phyloP scores from a whole-genome alignment of 2,797 vertebrate genomes.

The Galago senegalensis region DNA sequence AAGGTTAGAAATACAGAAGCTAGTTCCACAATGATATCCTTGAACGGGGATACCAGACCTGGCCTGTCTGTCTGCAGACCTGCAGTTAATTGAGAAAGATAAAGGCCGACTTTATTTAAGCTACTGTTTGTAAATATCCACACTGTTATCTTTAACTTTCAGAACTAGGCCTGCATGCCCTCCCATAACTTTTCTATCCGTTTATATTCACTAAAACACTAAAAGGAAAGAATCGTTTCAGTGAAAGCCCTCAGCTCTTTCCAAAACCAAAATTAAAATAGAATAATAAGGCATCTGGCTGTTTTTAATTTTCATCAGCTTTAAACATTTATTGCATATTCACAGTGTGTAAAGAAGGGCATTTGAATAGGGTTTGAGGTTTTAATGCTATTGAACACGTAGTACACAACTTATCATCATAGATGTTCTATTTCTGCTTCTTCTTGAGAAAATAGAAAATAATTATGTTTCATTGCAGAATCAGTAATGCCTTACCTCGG shows the following conservation, averaged over 20 bases:
- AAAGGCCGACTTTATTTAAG: neutral
- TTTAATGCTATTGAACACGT: conserved; percentile 48
- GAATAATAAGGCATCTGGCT: neutral
- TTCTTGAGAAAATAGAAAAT: conserved; percentile 39
- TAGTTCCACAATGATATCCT: neutral
- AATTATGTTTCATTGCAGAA: conserved; percentile 1
- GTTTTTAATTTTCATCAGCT: conserved; percentile 44
- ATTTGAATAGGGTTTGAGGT: neutral
- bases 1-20: neutral
- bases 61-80: neutral
- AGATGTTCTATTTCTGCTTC: neutral
- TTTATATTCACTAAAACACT: neutral
- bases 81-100: neutral
- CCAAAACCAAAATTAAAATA: conserved; percentile 24
- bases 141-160: neutral
- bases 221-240: neutral
- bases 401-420: neutral
- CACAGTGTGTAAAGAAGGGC: neutral
- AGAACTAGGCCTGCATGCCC: neutral
- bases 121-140: neutral
- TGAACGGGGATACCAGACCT: neutral
- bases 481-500: conserved; percentile 33
- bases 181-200: neutral
- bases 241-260: neutral
- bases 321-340: conserved; percentile 60